A percentile compares a stretch with the other conserved stretches of the same genome.
These are phyloP conservation scores for Protaetia brevitarsis DNA, from an alignment of 1,140 invertebrate genomes.

Conservation along the genomic window DNA sequence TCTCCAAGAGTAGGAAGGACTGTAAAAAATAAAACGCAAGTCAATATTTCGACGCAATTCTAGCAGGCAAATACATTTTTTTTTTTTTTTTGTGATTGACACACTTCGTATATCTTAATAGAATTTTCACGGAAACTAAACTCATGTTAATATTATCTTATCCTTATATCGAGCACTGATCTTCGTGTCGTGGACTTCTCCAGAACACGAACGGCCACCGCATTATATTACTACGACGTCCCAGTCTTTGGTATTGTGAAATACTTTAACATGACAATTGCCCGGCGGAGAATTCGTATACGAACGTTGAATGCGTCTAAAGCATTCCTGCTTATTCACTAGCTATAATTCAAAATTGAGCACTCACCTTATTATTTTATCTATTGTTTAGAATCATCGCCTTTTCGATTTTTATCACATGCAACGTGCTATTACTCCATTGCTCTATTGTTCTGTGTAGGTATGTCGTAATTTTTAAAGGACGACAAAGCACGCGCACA, in stretches of 20 bases:
- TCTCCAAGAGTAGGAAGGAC: too few relatives aligned
- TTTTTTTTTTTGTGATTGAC: too few relatives aligned
- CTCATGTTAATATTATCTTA: too few relatives aligned
- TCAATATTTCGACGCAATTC: too few relatives aligned
- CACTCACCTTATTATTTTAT: not conserved
- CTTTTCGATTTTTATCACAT: constrained; percentile 1
- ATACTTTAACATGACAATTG: constrained; percentile 1
- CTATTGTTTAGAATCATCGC: constrained; percentile 8
- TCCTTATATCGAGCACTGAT: too few relatives aligned
- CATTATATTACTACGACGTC: not conserved
- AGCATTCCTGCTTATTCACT: constrained; percentile 7
- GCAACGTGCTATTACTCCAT: not conserved
- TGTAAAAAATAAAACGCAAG: too few relatives aligned
- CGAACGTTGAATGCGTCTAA: not conserved
- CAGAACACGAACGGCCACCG: not conserved
- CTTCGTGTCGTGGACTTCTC: too few relatives aligned
- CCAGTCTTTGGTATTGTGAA: not conserved
- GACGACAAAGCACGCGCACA: not conserved
- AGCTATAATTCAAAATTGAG: not conserved
- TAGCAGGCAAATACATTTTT: too few relatives aligned
- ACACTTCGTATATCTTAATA: too few relatives aligned
- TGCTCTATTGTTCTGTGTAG: not conserved
- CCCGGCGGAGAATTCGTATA: not conserved
- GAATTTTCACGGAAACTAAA: too few relatives aligned
- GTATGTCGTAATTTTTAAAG: not conserved